Percentiles rank a stretch among this genome's conserved stretches.
phyloP scores from a whole-genome alignment of 2,888 invertebrate species.

The Caenorhabditis sp. region DNA sequence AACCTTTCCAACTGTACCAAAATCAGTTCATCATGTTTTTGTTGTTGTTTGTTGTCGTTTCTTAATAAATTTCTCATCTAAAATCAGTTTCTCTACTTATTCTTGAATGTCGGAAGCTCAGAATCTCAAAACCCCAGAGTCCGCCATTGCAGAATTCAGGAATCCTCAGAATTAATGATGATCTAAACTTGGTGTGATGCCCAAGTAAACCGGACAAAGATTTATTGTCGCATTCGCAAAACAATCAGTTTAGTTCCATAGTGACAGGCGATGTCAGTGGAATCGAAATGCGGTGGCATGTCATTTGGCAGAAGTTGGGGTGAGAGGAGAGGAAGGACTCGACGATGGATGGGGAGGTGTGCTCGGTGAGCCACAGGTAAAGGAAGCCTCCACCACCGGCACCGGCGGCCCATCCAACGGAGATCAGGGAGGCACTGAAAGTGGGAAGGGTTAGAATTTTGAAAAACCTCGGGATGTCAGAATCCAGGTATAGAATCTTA shows the following conservation, averaged over 20 bases:
- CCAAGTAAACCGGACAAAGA: too few species aligned
- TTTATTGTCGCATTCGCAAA: constrained; percentile 16
- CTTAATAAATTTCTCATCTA: too few species aligned
- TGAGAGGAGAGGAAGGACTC: background rate
- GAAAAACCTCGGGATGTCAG: background rate
- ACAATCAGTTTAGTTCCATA: constrained; percentile 15
- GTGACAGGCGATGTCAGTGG: constrained; percentile 19
- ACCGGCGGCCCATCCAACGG: constrained; percentile 76
- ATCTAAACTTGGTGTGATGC: too few species aligned
- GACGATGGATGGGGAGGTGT: constrained; percentile 36
- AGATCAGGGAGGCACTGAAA: constrained; percentile 57
- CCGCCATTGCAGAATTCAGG: too few species aligned
- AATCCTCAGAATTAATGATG: too few species aligned
- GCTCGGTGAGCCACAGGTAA: constrained; percentile 69
- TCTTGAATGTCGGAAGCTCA: too few species aligned
- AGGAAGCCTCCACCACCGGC: constrained; percentile 81
- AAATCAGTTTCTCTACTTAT: too few species aligned
- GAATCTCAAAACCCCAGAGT: too few species aligned
- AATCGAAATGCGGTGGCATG: constrained; percentile 53
- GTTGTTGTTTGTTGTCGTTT: too few species aligned
- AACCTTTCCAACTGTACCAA: too few species aligned
- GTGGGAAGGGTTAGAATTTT: background rate
- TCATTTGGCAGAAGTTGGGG: constrained; percentile 35
- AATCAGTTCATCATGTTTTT: too few species aligned
- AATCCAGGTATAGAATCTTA: too few species aligned